Conservation (phyloP, 1,140 invertebrate genomes). For the Chironomus tepperi region DNA sequence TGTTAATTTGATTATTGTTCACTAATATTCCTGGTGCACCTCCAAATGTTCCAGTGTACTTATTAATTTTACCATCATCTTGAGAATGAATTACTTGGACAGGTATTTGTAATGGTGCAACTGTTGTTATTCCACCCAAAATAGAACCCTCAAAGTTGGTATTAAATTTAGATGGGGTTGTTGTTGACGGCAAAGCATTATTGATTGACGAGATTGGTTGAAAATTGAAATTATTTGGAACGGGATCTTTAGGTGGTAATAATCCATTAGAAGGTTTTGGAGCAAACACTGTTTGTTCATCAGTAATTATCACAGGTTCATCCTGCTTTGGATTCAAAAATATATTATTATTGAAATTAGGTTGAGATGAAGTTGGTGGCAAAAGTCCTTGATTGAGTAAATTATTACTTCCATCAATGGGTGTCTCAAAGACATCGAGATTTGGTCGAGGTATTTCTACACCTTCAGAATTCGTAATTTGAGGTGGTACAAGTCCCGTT, state of each 20-base stretch:
- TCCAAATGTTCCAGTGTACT: neutral
- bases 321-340: neutral
- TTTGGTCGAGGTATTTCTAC: conserved; percentile 2
- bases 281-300: neutral
- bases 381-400: neutral
- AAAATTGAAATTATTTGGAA: neutral
- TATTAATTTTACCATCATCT: neutral
- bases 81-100: neutral
- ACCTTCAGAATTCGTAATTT: neutral
- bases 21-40: neutral
- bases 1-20: neutral
- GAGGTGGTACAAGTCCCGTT: neutral
- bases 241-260: neutral
- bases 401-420: neutral
- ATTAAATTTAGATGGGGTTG: neutral
- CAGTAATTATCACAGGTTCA: conserved; percentile 3
- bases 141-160: neutral
- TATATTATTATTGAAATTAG: neutral
- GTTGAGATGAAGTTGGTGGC: neutral
- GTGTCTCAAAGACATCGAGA: neutral
- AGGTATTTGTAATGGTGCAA: neutral
- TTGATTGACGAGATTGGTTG: neutral
- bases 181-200: neutral
- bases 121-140: neutral
- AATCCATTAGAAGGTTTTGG: conserved; percentile 3